Evolutionary conservation across 2,888 invertebrate genomes (phyloP).

Genomic region (Ptilodon capucinus): DNA sequence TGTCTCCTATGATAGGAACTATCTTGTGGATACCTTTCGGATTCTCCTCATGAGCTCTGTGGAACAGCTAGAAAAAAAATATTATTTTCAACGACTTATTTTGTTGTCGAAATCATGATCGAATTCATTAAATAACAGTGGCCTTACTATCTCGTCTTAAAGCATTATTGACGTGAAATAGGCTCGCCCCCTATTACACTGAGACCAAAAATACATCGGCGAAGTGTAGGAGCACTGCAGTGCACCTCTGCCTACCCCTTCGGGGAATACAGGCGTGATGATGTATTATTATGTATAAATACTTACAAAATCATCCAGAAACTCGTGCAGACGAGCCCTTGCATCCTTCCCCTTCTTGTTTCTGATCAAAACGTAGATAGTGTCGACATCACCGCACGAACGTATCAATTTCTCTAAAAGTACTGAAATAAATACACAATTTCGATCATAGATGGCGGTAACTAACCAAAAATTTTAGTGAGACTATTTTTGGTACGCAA

Average conservation of each 20-base stretch:
- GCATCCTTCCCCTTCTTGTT: constrained; percentile 84
- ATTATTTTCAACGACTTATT: no score
- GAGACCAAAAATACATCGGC: no score
- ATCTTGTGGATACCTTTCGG: constrained; percentile 84
- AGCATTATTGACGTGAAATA: no score
- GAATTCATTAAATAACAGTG: no score
- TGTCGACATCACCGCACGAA: constrained; percentile 80
- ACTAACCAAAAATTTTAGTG: constrained; percentile 4
- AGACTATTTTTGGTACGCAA: no score
- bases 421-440: constrained; percentile 58
- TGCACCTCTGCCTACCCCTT: no score
- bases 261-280: no score
- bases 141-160: no score
- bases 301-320: constrained; percentile 83
- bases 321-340: constrained; percentile 75
- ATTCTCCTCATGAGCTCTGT: constrained; percentile 74
- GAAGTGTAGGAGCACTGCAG: no score
- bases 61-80: constrained; percentile 73
- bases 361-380: constrained; percentile 82
- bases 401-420: constrained; percentile 84
- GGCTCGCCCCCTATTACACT: no score
- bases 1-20: constrained; percentile 80
- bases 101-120: no score
- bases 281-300: no score
- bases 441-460: constrained; percentile 14